These are phyloP conservation scores for Eclectus roratus DNA, from an alignment of 2,113 vertebrate genomes.

Conservation along the genomic window DNA sequence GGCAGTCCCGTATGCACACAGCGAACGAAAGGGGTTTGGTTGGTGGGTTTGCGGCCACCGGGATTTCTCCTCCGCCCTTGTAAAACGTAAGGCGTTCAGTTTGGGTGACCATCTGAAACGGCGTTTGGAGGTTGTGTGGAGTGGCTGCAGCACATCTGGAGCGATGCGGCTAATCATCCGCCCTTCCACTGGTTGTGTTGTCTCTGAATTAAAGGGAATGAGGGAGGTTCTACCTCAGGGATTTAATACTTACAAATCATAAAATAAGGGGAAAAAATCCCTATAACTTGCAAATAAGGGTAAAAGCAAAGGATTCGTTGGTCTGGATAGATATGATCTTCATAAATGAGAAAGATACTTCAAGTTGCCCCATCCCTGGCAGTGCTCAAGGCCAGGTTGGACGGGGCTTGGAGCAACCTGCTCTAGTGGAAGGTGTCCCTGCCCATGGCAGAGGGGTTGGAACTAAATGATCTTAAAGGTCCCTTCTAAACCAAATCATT, in stretches of 20 bases:
- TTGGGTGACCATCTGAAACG: background rate
- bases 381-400: background rate
- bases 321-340: background rate
- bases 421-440: background rate
- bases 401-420: background rate
- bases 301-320: background rate
- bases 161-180: background rate
- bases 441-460: background rate
- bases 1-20: background rate
- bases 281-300: background rate
- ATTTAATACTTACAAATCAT: background rate
- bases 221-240: background rate
- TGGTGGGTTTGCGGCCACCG: background rate
- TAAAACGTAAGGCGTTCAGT: background rate
- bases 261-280: background rate
- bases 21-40: background rate
- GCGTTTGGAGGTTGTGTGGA: rapidly evolving
- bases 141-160: background rate
- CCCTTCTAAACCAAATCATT: background rate
- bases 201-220: background rate
- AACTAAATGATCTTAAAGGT: background rate
- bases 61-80: rapidly evolving
- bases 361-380: background rate
- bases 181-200: background rate
- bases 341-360: background rate